phyloP scores from a whole-genome alignment of 2,797 vertebrate genomes.

The Holocentrus rufus region DNA sequence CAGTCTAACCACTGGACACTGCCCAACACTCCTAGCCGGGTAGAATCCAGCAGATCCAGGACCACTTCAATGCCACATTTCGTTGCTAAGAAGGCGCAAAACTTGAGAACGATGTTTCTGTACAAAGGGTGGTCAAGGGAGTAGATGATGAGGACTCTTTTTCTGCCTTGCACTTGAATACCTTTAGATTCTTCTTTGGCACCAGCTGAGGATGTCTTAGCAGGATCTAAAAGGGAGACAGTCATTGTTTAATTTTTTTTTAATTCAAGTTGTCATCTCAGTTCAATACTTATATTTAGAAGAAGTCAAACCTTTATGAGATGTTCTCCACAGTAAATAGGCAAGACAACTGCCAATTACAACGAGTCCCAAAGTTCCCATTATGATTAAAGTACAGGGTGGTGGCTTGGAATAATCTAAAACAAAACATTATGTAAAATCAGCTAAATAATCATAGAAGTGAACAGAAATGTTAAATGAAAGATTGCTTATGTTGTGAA shows the following conservation, averaged over 20 bases:
- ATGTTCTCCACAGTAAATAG: constrained; percentile 49
- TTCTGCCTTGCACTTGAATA: constrained; percentile 55
- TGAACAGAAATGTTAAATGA: constrained; percentile 2
- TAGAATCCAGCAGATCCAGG: constrained; percentile 88
- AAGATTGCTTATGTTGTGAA: background rate
- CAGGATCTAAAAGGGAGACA: constrained; percentile 48
- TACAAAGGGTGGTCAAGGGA: constrained; percentile 92
- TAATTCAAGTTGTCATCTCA: background rate
- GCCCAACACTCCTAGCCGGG: constrained; percentile 84
- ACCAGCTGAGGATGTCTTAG: constrained; percentile 8
- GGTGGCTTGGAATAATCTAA: constrained; percentile 42
- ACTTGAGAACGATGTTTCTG: constrained; percentile 87
- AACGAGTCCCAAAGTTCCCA: constrained; percentile 47
- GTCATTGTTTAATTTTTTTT: background rate
- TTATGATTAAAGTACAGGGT: constrained; percentile 31
- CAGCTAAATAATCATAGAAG: background rate
- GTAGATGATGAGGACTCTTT: constrained; percentile 90
- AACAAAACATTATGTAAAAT: background rate
- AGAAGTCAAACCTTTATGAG: constrained; percentile 64
- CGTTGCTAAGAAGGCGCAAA: constrained; percentile 87
- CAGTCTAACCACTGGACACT: constrained; percentile 89
- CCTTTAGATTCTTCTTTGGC: constrained; percentile 26
- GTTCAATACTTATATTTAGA: background rate
- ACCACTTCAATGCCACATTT: constrained; percentile 90
- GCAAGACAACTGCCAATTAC: constrained; percentile 40